These are phyloP conservation scores for Ascidia mentula DNA, from an alignment of 23 tunicate species.

Conservation along the genomic window DNA sequence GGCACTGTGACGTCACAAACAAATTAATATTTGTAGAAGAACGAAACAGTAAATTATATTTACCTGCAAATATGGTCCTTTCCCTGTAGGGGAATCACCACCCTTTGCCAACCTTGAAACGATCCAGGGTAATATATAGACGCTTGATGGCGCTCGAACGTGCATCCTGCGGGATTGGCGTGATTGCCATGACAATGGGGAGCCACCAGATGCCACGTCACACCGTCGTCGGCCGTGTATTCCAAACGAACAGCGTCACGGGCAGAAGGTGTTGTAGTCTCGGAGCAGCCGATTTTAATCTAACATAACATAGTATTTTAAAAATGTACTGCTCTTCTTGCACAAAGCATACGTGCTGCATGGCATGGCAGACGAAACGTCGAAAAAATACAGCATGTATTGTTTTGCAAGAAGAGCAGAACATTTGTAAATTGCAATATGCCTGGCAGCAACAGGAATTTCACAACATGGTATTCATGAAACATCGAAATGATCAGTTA, in stretches of 20 bases:
- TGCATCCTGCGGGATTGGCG: conserved; percentile 24
- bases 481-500: too few relatives aligned
- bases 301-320: neutral
- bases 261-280: conserved; percentile 16
- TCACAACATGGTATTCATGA: neutral
- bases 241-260: conserved; percentile 41
- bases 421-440: too few relatives aligned
- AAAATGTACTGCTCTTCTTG: neutral
- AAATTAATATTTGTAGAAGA: neutral
- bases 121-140: conserved; percentile 85
- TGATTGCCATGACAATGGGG: conserved; percentile 62
- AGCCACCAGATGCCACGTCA: conserved; percentile 58
- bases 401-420: neutral
- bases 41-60: neutral
- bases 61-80: conserved; percentile 29
- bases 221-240: conserved; percentile 63
- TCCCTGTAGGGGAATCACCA: conserved; percentile 45
- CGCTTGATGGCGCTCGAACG: conserved; percentile 48
- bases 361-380: too few relatives aligned
- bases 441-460: too few relatives aligned
- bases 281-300: conserved; percentile 66
- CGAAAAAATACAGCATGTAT: too few relatives aligned
- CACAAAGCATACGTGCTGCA: too few relatives aligned
- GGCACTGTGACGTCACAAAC: neutral
- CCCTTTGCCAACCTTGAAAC: conserved; percentile 40